phyloP scores from a whole-genome alignment of 2,113 vertebrate species.

The Lynx canadensis region DNA sequence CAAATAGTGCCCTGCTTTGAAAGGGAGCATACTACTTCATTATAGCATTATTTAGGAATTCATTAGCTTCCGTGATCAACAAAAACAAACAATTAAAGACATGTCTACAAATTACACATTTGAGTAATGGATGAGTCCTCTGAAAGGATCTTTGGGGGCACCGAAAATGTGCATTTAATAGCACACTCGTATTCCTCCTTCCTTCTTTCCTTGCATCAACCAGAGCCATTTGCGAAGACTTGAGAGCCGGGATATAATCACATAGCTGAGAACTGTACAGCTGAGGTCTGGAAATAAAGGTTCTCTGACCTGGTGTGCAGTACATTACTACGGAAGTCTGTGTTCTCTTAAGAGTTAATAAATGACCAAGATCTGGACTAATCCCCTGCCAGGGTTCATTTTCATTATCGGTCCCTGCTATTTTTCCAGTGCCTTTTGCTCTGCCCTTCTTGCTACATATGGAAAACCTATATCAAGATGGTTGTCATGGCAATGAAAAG shows the following conservation, averaged over 20 bases:
- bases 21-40: not conserved
- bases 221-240: slow-evolving; percentile 84
- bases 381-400: slow-evolving; percentile 91
- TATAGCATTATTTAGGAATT: not conserved
- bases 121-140: slow-evolving; percentile 69
- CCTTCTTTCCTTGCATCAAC: slow-evolving; percentile 74
- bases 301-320: slow-evolving; percentile 81
- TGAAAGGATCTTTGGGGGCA: slow-evolving; percentile 71
- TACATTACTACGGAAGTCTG: slow-evolving; percentile 83
- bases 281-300: slow-evolving; percentile 81
- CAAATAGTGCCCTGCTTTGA: not conserved
- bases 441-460: slow-evolving; percentile 92
- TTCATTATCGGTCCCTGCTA: slow-evolving; percentile 88
- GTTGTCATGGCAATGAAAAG: slow-evolving; percentile 94
- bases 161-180: slow-evolving; percentile 79
- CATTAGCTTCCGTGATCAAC: slow-evolving; percentile 49
- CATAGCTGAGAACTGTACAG: slow-evolving; percentile 77
- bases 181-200: slow-evolving; percentile 53
- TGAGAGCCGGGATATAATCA: slow-evolving; percentile 78
- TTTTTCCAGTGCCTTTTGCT: slow-evolving; percentile 87
- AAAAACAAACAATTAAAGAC: slow-evolving; percentile 73
- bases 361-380: slow-evolving; percentile 90
- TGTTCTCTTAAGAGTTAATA: slow-evolving; percentile 91
- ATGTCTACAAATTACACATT: slow-evolving; percentile 74
- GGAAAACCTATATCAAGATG: slow-evolving; percentile 94